Conservation (phyloP, 2,888 invertebrate genomes). For the Aethes cnicana region DNA sequence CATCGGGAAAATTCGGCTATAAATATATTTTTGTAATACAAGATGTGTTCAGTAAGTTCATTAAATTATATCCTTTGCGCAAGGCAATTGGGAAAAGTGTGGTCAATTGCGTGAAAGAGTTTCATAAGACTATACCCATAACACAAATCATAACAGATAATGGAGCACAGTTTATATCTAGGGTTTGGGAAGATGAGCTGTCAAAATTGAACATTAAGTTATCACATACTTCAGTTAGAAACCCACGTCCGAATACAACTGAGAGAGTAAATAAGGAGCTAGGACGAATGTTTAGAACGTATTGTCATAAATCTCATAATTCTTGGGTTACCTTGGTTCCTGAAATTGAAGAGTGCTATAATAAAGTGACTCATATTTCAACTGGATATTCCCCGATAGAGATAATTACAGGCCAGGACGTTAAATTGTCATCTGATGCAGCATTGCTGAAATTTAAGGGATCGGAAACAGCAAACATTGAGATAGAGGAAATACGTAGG, state of each 20-base stretch:
- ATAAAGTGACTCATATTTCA: not conserved
- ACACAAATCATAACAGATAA: slow-evolving; percentile 1
- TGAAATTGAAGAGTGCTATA: not conserved
- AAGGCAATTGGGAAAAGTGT: not conserved
- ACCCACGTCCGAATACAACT: not conserved
- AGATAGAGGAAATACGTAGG: not conserved
- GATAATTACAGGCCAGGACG: not conserved
- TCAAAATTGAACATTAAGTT: not conserved
- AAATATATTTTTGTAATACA: slow-evolving; percentile 15
- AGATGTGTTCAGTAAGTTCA: not conserved
- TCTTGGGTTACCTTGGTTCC: not conserved
- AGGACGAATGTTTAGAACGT: not conserved
- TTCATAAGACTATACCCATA: not conserved
- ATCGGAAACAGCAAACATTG: not conserved
- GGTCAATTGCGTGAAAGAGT: not conserved
- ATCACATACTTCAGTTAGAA: not conserved
- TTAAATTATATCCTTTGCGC: not conserved
- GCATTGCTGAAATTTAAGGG: not conserved
- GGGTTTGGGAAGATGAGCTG: not conserved
- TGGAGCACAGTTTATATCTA: slow-evolving; percentile 1
- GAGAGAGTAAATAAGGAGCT: not conserved
- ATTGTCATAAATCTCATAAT: slow-evolving; percentile 4
- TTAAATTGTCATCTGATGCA: not conserved
- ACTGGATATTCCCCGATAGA: not conserved
- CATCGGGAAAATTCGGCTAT: slow-evolving; percentile 13